Percentiles rank a stretch among this genome's conserved stretches.
Evolutionary conservation across 2,797 vertebrate genomes (phyloP).

Genomic region (Sparidentex hasta): DNA sequence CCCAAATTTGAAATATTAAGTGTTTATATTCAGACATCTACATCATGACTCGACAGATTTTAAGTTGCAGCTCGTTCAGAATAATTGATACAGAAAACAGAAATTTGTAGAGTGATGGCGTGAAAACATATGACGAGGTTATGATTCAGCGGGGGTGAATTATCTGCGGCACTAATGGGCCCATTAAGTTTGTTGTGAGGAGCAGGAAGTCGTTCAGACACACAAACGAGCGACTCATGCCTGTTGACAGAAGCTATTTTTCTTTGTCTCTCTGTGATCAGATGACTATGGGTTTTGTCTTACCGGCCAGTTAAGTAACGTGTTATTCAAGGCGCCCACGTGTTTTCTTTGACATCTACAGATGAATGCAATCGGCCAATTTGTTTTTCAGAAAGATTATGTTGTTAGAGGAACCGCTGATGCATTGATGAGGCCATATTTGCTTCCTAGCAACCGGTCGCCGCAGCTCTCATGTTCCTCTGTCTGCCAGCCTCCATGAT

Average conservation of each 20-base stretch:
- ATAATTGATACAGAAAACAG: neutral
- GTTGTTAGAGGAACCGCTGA: constrained; percentile 76
- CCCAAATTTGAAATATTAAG: neutral
- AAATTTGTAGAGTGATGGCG: neutral
- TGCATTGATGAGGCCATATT: constrained; percentile 80
- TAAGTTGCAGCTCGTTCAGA: neutral
- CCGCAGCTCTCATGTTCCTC: constrained; percentile 62
- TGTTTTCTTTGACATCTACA: constrained; percentile 73
- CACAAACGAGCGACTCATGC: constrained; percentile 25
- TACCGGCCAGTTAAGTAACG: constrained; percentile 62
- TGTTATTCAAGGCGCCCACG: constrained; percentile 53
- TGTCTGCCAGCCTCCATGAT: constrained; percentile 69
- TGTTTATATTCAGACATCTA: neutral
- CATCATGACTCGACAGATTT: neutral
- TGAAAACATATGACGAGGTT: neutral
- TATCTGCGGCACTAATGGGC: constrained; percentile 6
- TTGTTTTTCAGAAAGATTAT: constrained; percentile 82
- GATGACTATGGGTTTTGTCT: constrained; percentile 56
- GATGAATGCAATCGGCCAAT: constrained; percentile 73
- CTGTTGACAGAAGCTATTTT: constrained; percentile 48
- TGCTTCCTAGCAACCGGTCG: constrained; percentile 84
- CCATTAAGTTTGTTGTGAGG: constrained; percentile 29
- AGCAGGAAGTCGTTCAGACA: constrained; percentile 37
- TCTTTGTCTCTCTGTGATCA: constrained; percentile 56
- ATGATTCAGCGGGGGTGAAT: neutral